A percentile compares a stretch with the other conserved stretches of the same genome.
Conservation (phyloP, 2,113 vertebrate genomes). For the Oncorhynchus clarkii region DNA sequence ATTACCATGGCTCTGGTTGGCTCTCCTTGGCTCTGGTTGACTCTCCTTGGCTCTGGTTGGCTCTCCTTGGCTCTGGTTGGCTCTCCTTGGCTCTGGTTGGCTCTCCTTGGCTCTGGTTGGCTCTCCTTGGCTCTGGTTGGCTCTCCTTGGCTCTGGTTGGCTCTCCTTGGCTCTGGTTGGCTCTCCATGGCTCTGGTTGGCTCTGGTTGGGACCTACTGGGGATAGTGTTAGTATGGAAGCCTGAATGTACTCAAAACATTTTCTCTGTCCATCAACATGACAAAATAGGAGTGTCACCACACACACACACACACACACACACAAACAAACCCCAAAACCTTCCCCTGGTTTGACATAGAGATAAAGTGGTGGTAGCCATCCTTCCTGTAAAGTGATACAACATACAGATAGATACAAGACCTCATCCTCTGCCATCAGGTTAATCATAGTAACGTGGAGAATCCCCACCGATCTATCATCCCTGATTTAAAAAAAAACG, state of each 20-base stretch:
- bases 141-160: too few relatives aligned
- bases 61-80: too few relatives aligned
- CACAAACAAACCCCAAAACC: neutral
- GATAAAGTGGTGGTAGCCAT: neutral
- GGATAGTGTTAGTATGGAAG: neutral
- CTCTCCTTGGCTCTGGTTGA: too few relatives aligned
- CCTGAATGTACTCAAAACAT: neutral
- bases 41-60: too few relatives aligned
- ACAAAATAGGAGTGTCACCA: neutral
- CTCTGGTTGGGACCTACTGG: neutral
- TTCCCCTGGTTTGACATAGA: constrained; percentile 7
- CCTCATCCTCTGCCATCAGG: constrained; percentile 1
- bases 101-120: neutral
- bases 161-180: too few relatives aligned
- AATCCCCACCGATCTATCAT: neutral
- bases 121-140: too few relatives aligned
- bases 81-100: neutral
- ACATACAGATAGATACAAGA: constrained; percentile 11
- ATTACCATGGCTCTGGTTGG: neutral
- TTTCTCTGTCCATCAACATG: neutral
- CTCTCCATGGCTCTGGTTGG: too few relatives aligned
- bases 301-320: neutral
- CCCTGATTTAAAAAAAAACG: neutral
- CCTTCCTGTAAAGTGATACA: neutral
- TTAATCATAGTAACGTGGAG: constrained; percentile 9